Conservation (phyloP, 2,888 invertebrate species). For the Thalpophila matura region DNA sequence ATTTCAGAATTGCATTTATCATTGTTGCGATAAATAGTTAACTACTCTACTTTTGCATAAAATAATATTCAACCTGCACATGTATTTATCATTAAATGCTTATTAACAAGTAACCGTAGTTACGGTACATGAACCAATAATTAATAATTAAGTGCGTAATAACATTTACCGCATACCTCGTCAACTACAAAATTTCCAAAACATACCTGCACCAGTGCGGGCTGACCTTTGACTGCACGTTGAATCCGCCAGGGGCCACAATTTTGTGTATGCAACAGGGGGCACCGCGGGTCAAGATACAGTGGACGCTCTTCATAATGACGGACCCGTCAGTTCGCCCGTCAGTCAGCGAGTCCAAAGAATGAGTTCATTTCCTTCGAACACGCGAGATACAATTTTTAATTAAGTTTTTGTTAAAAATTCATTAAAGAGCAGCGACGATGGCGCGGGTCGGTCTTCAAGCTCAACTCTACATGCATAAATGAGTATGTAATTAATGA, state of each 20-base stretch:
- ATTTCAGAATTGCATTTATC: conserved; percentile 25
- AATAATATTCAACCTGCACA: conserved; percentile 17
- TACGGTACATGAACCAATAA: conserved; percentile 76
- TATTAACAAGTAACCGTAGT: conserved; percentile 72
- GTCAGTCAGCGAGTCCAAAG: conserved; percentile 88
- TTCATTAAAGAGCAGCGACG: conserved; percentile 86
- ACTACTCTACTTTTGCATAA: conserved; percentile 17
- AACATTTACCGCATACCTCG: conserved; percentile 82
- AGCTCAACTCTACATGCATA: conserved; percentile 80
- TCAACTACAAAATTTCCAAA: conserved; percentile 84
- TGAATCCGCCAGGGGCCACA: conserved; percentile 72
- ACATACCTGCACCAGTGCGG: conserved; percentile 75
- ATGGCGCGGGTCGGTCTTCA: conserved; percentile 77
- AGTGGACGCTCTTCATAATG: conserved; percentile 82
- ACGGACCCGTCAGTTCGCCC: conserved; percentile 85
- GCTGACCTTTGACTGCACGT: conserved; percentile 76
- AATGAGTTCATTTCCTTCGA: conserved; percentile 91
- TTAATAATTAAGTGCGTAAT: conserved; percentile 83
- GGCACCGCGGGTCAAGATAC: conserved; percentile 73
- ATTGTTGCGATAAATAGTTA: conserved; percentile 13
- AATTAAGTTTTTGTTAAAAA: conserved; percentile 91
- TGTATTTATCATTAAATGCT: conserved; percentile 60
- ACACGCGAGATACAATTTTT: conserved; percentile 90
- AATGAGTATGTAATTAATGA: conserved; percentile 88
- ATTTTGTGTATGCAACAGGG: conserved; percentile 70